Conservation (phyloP, 2,888 invertebrate species). For the Phoronis australis region DNA sequence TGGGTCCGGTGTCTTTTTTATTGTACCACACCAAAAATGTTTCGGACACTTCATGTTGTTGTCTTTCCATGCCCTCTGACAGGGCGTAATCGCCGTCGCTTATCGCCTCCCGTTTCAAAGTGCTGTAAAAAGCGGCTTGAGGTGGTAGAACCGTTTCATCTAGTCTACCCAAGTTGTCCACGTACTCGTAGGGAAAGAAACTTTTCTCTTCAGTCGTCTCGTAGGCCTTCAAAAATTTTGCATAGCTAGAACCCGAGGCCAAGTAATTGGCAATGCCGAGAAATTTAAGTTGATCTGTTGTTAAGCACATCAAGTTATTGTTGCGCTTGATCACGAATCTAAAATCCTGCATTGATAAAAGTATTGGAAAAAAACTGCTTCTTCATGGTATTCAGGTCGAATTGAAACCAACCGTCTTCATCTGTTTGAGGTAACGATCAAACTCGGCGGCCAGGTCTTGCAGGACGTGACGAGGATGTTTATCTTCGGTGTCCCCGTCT, state of each 20-base stretch:
- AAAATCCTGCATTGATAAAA: background rate
- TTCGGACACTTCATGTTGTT: background rate
- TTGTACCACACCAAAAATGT: constrained; percentile 1
- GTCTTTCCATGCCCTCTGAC: background rate
- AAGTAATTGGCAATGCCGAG: background rate
- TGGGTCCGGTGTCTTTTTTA: constrained; percentile 1
- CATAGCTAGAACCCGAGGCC: constrained; percentile 1
- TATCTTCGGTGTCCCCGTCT: background rate
- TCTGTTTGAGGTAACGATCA: too few relatives aligned
- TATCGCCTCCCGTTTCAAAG: background rate
- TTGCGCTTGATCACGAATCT: background rate
- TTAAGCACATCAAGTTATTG: background rate
- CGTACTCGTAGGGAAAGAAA: constrained; percentile 4
- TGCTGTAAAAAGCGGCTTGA: background rate
- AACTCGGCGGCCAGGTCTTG: too few relatives aligned
- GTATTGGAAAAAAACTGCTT: background rate
- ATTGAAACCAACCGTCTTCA: too few relatives aligned
- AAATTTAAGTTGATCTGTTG: background rate
- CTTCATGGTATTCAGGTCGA: constrained; percentile 2
- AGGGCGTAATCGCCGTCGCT: background rate
- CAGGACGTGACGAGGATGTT: too few relatives aligned
- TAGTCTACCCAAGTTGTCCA: constrained; percentile 2
- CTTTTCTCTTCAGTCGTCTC: background rate
- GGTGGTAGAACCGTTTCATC: background rate
- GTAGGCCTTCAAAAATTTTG: background rate